Evolutionary conservation across 2,113 vertebrate genomes (phyloP), one percentile per base, ranked within the genome.

Genomic region (Anarrhichthys ocellatus): DNA sequence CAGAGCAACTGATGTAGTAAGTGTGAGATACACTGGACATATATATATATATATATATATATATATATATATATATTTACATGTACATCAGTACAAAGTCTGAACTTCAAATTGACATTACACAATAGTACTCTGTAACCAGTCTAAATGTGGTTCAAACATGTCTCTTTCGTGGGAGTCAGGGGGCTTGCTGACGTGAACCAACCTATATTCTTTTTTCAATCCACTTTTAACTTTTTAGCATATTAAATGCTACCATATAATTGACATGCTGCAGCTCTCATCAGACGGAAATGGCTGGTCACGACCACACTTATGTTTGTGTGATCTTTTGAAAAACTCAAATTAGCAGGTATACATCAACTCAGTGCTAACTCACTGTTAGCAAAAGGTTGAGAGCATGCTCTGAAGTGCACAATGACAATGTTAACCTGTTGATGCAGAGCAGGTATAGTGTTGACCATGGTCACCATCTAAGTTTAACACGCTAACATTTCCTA

Each of bases 31-130:
- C 38, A 38, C 38, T 38, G 38, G 9, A 38, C 38, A 38, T 38
- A 34, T 34, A 40, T 42, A 42, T 42, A 40, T 34, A 38, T 38
- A 34, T 34, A 40, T 42, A 42, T 42, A n/a, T n/a, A 38, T 38
- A 34, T 34, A 40, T 42, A 42, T 42, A 40, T 34, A 38, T 38
- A 34, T 34, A 40, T 42, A 42, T 42, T 11, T 11, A 42, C 9
- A 42, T 42, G 40, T 42, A 42, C 9, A 42, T 42, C 40, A 42
- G 40, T 42, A 42, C 40, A 42, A 46, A 66, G 38, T 38, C n/a
- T 42, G 42, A 40, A 62, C 18, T 50, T 73, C 36, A 38, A n/a
- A 40, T 17, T 59, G 52, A 38, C 54, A 40, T 74, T 81, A 14
- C 54, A 61, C 18, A 32, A 32, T 4, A 61, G 24, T 63, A 61